Percentiles rank a stretch among this genome's conserved stretches.
Conservation (phyloP, 2,888 invertebrate genomes). For the Ophion costatus region DNA sequence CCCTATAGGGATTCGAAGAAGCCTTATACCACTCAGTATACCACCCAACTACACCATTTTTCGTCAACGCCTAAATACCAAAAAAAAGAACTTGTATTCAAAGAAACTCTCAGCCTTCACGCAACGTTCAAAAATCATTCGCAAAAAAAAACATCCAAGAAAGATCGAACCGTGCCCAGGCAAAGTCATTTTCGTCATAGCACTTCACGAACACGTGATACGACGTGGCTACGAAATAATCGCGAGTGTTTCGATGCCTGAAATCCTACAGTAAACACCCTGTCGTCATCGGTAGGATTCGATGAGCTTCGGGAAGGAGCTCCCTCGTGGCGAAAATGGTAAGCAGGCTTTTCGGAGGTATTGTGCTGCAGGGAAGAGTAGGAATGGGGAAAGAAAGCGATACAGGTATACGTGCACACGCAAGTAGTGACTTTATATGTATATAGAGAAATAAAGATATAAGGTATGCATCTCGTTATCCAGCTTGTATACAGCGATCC, state of each 20-base stretch:
- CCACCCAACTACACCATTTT: too few species aligned
- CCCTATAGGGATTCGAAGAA: too few species aligned
- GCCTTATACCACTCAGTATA: too few species aligned
- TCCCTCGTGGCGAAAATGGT: constrained; percentile 17
- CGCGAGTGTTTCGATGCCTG: constrained; percentile 29
- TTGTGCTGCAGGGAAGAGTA: constrained; percentile 7
- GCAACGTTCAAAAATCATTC: too few species aligned
- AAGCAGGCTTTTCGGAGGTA: constrained; percentile 3
- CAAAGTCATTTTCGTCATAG: too few species aligned
- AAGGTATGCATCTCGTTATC: constrained; percentile 47
- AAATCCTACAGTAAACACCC: constrained; percentile 54
- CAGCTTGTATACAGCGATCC: constrained; percentile 72
- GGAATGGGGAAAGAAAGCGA: constrained; percentile 25
- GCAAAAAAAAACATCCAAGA: too few species aligned
- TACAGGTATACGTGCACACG: neutral
- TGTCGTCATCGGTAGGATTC: constrained; percentile 56
- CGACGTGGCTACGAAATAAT: constrained; percentile 32
- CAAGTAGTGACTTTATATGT: too few species aligned
- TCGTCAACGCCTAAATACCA: too few species aligned
- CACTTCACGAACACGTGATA: neutral
- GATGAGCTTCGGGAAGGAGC: constrained; percentile 13
- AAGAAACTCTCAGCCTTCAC: too few species aligned
- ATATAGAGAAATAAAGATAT: constrained; percentile 13
- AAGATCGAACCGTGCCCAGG: too few species aligned
- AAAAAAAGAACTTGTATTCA: too few species aligned